Evolutionary conservation across 2,888 invertebrate genomes (phyloP).

Genomic region (Schizaphis graminum): DNA sequence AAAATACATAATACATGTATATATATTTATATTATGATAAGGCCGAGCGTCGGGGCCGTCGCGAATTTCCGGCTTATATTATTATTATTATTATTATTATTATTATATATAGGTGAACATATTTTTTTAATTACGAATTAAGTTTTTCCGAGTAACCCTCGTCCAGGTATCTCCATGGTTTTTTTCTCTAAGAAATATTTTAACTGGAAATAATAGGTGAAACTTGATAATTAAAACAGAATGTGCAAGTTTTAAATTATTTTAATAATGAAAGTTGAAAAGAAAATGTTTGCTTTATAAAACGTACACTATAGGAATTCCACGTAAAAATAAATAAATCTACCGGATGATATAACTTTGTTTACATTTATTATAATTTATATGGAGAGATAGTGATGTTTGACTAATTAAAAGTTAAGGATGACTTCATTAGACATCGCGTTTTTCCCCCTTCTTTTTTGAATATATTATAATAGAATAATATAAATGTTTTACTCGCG

Average conservation of each 20-base stretch:
- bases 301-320: constrained; percentile 4
- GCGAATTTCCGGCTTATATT: constrained; percentile 44
- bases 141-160: constrained; percentile 9
- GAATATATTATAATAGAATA: neutral
- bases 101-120: constrained; percentile 5
- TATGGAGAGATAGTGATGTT: constrained; percentile 2
- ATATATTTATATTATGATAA: neutral
- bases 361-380: constrained; percentile 26
- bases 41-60: neutral
- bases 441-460: neutral
- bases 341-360: constrained; percentile 33
- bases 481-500: neutral
- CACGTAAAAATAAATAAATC: constrained; percentile 45
- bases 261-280: constrained; percentile 56
- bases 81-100: neutral
- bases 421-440: constrained; percentile 29
- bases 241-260: constrained; percentile 57
- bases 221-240: constrained; percentile 59
- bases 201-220: constrained; percentile 56
- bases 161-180: neutral
- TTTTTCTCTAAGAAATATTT: constrained; percentile 54
- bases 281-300: constrained; percentile 57
- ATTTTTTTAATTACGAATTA: constrained; percentile 50
- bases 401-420: constrained; percentile 41
- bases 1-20: neutral